Evolutionary conservation across 2,797 vertebrate species (phyloP), one percentile per base, ranked within the genome.

Genomic region (Acrocephalus scirpaceus): DNA sequence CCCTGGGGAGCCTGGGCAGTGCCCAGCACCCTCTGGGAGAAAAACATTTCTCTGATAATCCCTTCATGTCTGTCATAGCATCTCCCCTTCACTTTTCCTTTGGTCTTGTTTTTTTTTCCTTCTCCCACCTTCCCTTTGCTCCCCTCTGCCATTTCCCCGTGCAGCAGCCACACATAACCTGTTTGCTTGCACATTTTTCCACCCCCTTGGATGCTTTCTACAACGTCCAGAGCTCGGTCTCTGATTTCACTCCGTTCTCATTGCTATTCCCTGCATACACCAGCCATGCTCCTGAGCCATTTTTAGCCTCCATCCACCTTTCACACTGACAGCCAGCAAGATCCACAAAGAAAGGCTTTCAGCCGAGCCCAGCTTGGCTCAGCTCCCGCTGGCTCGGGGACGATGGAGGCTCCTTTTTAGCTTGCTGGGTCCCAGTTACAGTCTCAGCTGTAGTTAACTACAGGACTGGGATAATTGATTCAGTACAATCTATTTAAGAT

Each of bases 291-390:
- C 16, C 90, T 10, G 51, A 90, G 90, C 93, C 92, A 22, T 78
- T 86, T 93, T 94, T 90, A 93, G 87, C 92, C 62, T 78, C 65
- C 69, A 9, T 71, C 51, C 81, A 74, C 91, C 95, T 88, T 87
- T 40, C 81, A 23, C 50, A 1, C 70, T 13, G 54, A 25, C 86
- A 87, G 93, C 67, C 86, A 51, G 73, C 32, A 4, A 57, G 54
- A 72, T 22, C 80, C 32, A 64, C 90, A n/a, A 44, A 70, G 92
- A 27, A 40, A 44, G 23, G 16, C 75, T 64, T n/a, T 73, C 87
- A 88, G 93, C 54, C 11, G 38, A 89, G 74, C 88, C 72, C 72
- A 5, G 85, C 60, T 17, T 88, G 96, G 95, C 92, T 56, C 86
- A 3, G 3, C 72, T 93, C 90, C 88, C 3, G 61, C 90, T 69